Conservation (phyloP, 2,113 vertebrate species). For the Rhombomys opimus region DNA sequence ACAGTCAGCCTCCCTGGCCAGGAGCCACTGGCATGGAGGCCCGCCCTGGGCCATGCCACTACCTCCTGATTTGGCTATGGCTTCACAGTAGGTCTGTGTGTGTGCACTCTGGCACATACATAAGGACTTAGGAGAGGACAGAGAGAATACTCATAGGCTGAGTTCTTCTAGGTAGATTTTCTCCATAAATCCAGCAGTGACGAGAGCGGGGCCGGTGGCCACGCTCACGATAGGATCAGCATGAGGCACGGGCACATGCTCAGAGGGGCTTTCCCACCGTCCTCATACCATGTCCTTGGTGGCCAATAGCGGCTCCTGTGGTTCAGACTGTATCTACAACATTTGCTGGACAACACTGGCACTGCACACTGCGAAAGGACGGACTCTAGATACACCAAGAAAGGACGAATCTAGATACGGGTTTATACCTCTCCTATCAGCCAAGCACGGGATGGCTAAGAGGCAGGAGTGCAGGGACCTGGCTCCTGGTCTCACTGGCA, state of each 20-base stretch:
- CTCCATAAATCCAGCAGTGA: not conserved
- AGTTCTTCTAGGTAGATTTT: not conserved
- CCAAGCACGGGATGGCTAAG: not conserved
- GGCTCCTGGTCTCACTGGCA: not conserved
- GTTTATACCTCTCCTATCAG: not conserved
- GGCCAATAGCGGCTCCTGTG: no score
- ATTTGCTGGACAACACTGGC: not conserved
- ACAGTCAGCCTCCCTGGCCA: no score
- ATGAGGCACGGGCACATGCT: rapidly evolving
- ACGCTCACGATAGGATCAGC: rapidly evolving
- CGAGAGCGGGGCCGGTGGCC: not conserved
- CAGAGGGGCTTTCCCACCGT: not conserved
- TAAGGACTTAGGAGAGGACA: not conserved
- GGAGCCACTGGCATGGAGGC: not conserved
- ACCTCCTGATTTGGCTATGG: not conserved
- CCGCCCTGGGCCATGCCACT: not conserved
- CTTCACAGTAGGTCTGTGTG: not conserved
- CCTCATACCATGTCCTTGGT: not conserved
- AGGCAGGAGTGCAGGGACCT: not conserved
- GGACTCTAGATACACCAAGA: not conserved
- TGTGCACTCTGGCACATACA: not conserved
- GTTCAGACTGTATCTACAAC: no score
- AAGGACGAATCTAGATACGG: not conserved
- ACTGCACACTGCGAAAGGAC: no score
- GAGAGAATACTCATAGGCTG: no score